A percentile compares a stretch with the other conserved stretches of the same genome.
Evolutionary conservation across 2,113 vertebrate genomes (phyloP).

Genomic region (Alethe castanea): DNA sequence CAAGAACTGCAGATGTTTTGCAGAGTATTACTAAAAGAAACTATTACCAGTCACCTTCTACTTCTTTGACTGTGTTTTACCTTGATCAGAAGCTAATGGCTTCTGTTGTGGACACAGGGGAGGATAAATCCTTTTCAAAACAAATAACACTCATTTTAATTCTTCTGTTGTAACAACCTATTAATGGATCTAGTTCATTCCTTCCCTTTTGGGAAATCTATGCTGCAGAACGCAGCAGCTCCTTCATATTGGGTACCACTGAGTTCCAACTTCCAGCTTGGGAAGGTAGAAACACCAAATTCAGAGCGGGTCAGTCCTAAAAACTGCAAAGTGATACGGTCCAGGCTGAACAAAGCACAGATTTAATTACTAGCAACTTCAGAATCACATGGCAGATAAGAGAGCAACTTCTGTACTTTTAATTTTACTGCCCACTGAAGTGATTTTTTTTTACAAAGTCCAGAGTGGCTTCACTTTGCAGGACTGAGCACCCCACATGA

Average conservation of each 20-base stretch:
- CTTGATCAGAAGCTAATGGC: neutral
- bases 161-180: neutral
- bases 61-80: neutral
- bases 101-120: neutral
- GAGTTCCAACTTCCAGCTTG: neutral
- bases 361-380: rapidly evolving
- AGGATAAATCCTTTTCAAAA: neutral
- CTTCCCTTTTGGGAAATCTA: neutral
- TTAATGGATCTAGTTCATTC: conserved; percentile 5
- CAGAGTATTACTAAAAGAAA: neutral
- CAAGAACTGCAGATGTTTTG: neutral
- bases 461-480: neutral
- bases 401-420: neutral
- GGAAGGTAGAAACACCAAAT: neutral
- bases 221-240: rapidly evolving
- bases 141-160: neutral
- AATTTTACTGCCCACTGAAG: neutral
- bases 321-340: neutral
- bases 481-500: neutral
- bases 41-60: neutral
- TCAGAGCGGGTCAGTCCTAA: neutral
- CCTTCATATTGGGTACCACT: rapidly evolving
- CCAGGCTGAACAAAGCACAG: neutral
- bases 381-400: neutral
- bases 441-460: neutral